Evolutionary conservation across 2,888 invertebrate species (phyloP).

Genomic region (Agonopterix heracliana): DNA sequence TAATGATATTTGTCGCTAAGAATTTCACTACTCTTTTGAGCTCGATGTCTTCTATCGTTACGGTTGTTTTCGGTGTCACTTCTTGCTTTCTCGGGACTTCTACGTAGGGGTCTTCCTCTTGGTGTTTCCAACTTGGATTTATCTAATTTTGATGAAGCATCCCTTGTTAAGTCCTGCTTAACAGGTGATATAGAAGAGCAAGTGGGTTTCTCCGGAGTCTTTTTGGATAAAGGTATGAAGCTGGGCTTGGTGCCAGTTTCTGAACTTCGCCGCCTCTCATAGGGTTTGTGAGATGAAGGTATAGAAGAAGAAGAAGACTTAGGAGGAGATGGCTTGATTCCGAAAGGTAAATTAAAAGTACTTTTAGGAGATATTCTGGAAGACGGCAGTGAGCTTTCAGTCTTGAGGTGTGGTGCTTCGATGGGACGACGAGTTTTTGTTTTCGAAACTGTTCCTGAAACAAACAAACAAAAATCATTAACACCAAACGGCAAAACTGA

Average conservation of each 20-base stretch:
- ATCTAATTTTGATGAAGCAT: conserved; percentile 36
- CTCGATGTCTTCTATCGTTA: conserved; percentile 64
- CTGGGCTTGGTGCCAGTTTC: conserved; percentile 56
- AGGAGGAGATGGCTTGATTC: conserved; percentile 47
- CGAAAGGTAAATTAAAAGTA: conserved; percentile 55
- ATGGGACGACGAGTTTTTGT: conserved; percentile 53
- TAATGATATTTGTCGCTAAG: conserved; percentile 72
- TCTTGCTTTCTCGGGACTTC: conserved; percentile 62
- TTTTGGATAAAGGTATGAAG: conserved; percentile 63
- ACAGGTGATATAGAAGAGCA: conserved; percentile 51
- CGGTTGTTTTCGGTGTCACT: conserved; percentile 60
- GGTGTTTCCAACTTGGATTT: conserved; percentile 50
- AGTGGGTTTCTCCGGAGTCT: conserved; percentile 44
- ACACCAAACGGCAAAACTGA: conserved; percentile 2
- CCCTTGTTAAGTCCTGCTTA: conserved; percentile 53
- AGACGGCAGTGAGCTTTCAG: conserved; percentile 67
- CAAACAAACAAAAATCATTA: conserved; percentile 28
- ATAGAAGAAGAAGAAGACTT: conserved; percentile 43
- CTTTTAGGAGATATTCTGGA: conserved; percentile 65
- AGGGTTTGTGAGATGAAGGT: conserved; percentile 36
- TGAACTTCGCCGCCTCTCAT: conserved; percentile 54
- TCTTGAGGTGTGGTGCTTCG: conserved; percentile 60
- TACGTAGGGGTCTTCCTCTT: conserved; percentile 40
- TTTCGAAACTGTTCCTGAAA: conserved; percentile 61
- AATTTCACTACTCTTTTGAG: conserved; percentile 70